Base-by-base conservation (phyloP, 2,888 invertebrate species). In the Dusona sp. region DNA sequence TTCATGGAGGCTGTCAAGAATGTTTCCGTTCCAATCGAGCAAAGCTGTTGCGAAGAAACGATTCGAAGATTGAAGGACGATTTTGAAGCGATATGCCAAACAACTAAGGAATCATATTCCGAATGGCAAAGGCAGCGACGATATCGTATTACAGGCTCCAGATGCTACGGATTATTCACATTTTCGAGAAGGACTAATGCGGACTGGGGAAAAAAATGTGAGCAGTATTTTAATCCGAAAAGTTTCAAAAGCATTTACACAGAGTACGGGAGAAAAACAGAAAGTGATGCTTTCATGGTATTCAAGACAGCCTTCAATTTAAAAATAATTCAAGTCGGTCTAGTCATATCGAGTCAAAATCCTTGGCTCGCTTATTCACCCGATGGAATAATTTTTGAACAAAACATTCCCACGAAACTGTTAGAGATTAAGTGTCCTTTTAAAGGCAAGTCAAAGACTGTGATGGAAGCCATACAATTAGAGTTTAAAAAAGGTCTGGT, bases 71-170 rank as follows among this genome's bases (percentile, higher is more conserved):
- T 73, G 36, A 29, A 73, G 36, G 54, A 36, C 11, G 73, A 73
- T 73, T 54, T 54, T 38, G 3, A 19, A 73, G 3, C 36, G 51
- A 36, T 54, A 54, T 74, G 74, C 13, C 38, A 61, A 38, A 25
- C 13, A 61, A 61, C 25, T 57, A 61, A 74, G 25, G 38, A 61
- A 61, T 61, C 22, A n/a, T 74, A 74, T 74, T 57, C 74, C 22
- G 38, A 38, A 61, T 74, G 74, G 61, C 61, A 57, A 22, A 61
- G 61, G 57, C 38, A 74, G 16, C 36, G 74, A 22, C 36, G 38
- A 38, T 74, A 25, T 38, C 74, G 74, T 74, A 36, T 74, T 38
- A 74, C 74, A 61, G 61, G 74, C 16, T 61, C 74, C 42, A 74
- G 57, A 22, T 74, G 74, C 38, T 61, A 74, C 16, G 57, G 13